Base-by-base conservation (phyloP, 2,888 invertebrate species). In the Marronus borbonicus region DNA sequence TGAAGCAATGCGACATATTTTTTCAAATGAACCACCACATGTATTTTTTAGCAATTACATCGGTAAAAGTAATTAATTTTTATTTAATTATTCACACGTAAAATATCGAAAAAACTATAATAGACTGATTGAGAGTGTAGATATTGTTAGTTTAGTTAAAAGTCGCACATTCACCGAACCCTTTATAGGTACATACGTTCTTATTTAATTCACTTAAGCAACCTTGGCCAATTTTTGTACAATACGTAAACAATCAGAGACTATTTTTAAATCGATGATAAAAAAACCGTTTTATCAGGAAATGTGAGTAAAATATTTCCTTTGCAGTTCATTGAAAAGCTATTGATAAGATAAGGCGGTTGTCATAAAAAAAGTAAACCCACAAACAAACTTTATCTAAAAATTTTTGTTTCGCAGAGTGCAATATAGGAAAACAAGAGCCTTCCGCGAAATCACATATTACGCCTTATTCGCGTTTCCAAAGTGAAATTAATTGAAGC, bases 231-330 rank as follows among this genome's bases (percentile, higher is more conserved):
- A 58, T 20, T 58, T 58, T 58, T 58, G n/a, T 17, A 3, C 52
- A 62, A 62, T 10, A 31, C 8, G 24, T 14, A 31, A 12, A 28
- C 12, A 3, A 12, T 10, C 28, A 3, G 10, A 24, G 10, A 24
- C 28, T 24, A 31, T 62, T 62, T 31, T 4, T 7, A 31, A 62
- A n/a, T 62, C 3, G 3, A 31, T 14, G 12, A 31, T n/a, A 31
- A n/a, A 3, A 17, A 12, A 24, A 62, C 10, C 0, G 5, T 62
- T 62, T 28, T 62, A 62, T 14, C 28, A 50, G 68, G 68, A 68
- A 68, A 68, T 68, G 50, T 68, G 50, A 50, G 24, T 68, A 39
- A 49, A 68, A 68, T 28, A 68, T 49, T 68, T 68, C 68, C 68
- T 68, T 28, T 12, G n/a, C 50, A n/a, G 14, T 50, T 24, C 62